Evolutionary conservation across 2,888 invertebrate species (phyloP).

Genomic region (Lamellibrachia satsuma): DNA sequence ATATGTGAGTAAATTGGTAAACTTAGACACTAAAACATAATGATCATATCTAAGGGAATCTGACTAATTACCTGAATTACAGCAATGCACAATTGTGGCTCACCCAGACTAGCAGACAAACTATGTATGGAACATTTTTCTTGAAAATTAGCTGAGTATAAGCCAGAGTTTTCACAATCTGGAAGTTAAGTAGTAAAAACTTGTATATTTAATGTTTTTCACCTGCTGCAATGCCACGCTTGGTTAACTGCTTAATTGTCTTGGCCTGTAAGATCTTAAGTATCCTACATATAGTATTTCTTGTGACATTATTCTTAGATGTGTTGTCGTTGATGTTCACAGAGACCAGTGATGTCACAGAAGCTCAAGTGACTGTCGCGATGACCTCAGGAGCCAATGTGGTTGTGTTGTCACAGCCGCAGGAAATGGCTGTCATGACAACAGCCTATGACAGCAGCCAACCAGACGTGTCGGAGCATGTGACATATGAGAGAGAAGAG

Average conservation of each 20-base stretch:
- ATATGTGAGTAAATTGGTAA: not conserved
- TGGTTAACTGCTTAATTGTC: not conserved
- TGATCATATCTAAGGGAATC: too few relatives aligned
- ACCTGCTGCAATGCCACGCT: too few relatives aligned
- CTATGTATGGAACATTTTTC: too few relatives aligned
- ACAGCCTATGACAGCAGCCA: conserved; percentile 19
- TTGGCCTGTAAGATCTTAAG: not conserved
- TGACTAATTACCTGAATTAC: too few relatives aligned
- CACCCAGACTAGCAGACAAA: too few relatives aligned
- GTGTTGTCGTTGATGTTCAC: not conserved
- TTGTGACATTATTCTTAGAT: not conserved
- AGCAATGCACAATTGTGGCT: too few relatives aligned
- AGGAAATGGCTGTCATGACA: conserved; percentile 39
- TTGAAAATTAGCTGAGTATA: too few relatives aligned
- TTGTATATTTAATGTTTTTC: not conserved
- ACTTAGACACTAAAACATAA: not conserved
- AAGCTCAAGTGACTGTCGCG: not conserved
- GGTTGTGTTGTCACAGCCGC: conserved; percentile 46
- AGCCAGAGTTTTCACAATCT: too few relatives aligned
- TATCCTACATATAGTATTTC: not conserved
- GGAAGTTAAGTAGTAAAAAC: too few relatives aligned
- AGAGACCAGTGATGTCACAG: not conserved
- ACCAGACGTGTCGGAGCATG: not conserved
- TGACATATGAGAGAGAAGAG: not conserved
- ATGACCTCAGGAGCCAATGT: conserved; percentile 37